These are phyloP conservation scores for Bombus impatiens DNA, from an alignment of 1,140 invertebrate genomes.

Conservation along the genomic window DNA sequence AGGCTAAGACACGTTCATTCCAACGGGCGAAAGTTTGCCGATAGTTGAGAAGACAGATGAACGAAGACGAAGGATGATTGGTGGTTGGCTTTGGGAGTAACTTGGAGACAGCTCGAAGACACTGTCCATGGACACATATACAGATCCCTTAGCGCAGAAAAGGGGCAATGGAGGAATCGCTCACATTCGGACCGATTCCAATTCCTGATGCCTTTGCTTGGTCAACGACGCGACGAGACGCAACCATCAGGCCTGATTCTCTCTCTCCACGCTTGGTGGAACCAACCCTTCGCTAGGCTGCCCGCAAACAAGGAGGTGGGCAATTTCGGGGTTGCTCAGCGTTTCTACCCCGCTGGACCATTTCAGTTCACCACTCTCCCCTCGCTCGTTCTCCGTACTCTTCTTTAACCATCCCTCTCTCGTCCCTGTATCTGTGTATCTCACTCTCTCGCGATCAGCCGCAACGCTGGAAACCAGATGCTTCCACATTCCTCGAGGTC, in stretches of 20 bases:
- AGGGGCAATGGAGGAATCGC: conserved; percentile 15
- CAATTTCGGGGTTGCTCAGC: conserved; percentile 78
- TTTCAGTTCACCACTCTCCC: background rate
- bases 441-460: conserved; percentile 49
- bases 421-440: background rate
- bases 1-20: conserved; percentile 52
- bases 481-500: conserved; percentile 23
- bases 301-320: conserved; percentile 74
- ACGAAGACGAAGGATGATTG: conserved; percentile 64
- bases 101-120: conserved; percentile 34
- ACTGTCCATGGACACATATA: conserved; percentile 19
- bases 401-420: too few relatives aligned
- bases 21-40: conserved; percentile 52
- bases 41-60: conserved; percentile 52
- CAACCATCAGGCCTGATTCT: background rate
- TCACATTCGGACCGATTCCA: conserved; percentile 56
- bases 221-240: background rate
- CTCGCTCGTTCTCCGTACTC: too few relatives aligned
- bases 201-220: conserved; percentile 49
- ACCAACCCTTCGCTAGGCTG: conserved; percentile 58
- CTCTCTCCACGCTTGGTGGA: background rate
- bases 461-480: conserved; percentile 54
- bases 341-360: conserved; percentile 66
- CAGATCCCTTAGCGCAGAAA: background rate
- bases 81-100: conserved; percentile 49